These are phyloP conservation scores for Sphaeramia orbicularis DNA, from an alignment of 2,797 vertebrate genomes.

Conservation along the genomic window DNA sequence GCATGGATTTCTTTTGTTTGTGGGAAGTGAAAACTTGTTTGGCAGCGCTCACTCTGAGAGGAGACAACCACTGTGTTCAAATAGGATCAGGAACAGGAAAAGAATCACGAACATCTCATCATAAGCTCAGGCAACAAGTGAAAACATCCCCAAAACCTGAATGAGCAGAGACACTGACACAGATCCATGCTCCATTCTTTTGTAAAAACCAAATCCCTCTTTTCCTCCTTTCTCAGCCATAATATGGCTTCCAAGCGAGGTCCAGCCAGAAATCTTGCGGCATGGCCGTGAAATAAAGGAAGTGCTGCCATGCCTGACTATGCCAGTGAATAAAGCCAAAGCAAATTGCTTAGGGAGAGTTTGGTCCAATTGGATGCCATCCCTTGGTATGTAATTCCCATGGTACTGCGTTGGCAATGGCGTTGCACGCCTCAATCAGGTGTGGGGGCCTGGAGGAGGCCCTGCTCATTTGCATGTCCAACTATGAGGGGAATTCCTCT, in stretches of 20 bases:
- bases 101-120: conserved; percentile 74
- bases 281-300: conserved; percentile 81
- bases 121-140: conserved; percentile 78
- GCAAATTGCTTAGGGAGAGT: conserved; percentile 85
- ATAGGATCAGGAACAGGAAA: conserved; percentile 78
- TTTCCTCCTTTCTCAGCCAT: conserved; percentile 73
- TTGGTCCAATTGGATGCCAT: conserved; percentile 87
- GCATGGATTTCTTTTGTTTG: conserved; percentile 66
- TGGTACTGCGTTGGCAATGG: conserved; percentile 82
- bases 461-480: conserved; percentile 85
- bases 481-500: conserved; percentile 83
- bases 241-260: conserved; percentile 80
- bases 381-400: conserved; percentile 86
- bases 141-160: conserved; percentile 76
- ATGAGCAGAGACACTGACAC: conserved; percentile 76
- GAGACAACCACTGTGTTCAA: conserved; percentile 67
- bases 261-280: conserved; percentile 84
- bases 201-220: conserved; percentile 81
- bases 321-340: conserved; percentile 86
- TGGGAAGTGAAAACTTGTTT: conserved; percentile 79
- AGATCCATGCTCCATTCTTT: conserved; percentile 77
- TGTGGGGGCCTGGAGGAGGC: conserved; percentile 81
- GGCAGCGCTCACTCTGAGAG: conserved; percentile 63
- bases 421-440: conserved; percentile 84
- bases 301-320: conserved; percentile 76